A percentile compares a stretch with the other conserved stretches of the same genome.
Conservation (phyloP, 2,888 invertebrate genomes). For the Microctonus aethiopoides region DNA sequence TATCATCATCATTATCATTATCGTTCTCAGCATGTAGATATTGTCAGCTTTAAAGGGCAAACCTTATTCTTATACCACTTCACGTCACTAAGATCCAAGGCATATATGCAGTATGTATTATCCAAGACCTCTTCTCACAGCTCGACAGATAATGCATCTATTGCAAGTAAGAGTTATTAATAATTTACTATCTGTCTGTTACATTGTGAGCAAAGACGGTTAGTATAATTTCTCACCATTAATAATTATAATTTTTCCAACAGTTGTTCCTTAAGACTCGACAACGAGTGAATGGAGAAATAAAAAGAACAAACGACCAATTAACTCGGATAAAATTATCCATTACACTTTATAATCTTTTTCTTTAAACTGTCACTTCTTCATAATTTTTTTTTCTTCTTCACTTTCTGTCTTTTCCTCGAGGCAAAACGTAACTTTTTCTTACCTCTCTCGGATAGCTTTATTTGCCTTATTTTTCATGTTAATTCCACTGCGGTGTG, state of each 20-base stretch:
- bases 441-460: background rate
- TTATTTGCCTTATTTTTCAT: background rate
- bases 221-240: too few species aligned
- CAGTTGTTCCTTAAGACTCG: too few species aligned
- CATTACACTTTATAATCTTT: background rate
- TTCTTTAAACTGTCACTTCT: background rate
- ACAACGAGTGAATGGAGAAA: background rate
- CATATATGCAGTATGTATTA: too few species aligned
- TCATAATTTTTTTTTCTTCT: background rate
- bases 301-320: background rate
- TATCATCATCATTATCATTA: background rate
- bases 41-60: slow-evolving; percentile 49
- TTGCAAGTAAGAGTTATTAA: background rate
- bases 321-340: too few species aligned
- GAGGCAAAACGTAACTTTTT: background rate
- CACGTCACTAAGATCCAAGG: slow-evolving; percentile 39
- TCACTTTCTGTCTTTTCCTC: too few species aligned
- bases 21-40: slow-evolving; percentile 25
- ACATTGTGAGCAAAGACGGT: background rate
- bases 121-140: background rate
- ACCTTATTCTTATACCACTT: slow-evolving; percentile 67
- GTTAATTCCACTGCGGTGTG: background rate
- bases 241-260: too few species aligned
- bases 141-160: background rate
- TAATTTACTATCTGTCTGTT: background rate